Base-by-base conservation (phyloP, 2,113 vertebrate species). In the Hydrochoerus hydrochaeris region DNA sequence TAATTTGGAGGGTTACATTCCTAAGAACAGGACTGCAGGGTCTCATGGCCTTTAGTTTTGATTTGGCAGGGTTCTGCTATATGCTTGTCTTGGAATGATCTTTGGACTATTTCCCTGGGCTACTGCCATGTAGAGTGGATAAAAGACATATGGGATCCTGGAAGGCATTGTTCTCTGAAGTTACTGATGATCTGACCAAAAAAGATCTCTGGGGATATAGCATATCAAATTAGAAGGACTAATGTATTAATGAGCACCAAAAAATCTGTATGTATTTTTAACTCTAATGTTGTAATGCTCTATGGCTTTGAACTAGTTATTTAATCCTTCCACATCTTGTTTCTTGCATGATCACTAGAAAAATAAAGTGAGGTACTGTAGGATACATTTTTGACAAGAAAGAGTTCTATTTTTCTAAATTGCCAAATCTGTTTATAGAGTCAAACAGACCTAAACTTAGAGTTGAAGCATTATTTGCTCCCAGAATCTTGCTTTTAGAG, bases 371-470 rank as follows among this genome's bases (percentile, higher is more conserved):
- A 83, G 49, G 35, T 58, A 82, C 46, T 95, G 57, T 91, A 28
- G 67, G n/a, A 91, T 92, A 95, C 20, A 83, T 8, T 10, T 86
- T 95, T 96, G 90, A n/a, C 82, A 94, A 92, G 84, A 41, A 49
- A 41, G 38, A 81, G 44, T 81, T 32, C 46, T 86, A 62, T 85
- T 95, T n/a, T 82, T 96, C 32, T 87, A 80, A 97, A 84, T 94
- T 94, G 44, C 60, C 62, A 38, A 75, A 90, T 96, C 9, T 65
- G 17, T 60, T 96, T 96, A 88, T 78, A 82, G 60, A 49, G 57
- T 95, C 88, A 96, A 92, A 85, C 8, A 93, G 77, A 96, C 54
- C 28, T 90, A 85, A 92, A 65, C 46, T 88, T 94, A 80, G 24
- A 85, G 12, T 60, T 60, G 85, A 96, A 96, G 20, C 54, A 90